phyloP scores from a whole-genome alignment of 1,140 invertebrate species.

The Trichonephila clavipes region DNA sequence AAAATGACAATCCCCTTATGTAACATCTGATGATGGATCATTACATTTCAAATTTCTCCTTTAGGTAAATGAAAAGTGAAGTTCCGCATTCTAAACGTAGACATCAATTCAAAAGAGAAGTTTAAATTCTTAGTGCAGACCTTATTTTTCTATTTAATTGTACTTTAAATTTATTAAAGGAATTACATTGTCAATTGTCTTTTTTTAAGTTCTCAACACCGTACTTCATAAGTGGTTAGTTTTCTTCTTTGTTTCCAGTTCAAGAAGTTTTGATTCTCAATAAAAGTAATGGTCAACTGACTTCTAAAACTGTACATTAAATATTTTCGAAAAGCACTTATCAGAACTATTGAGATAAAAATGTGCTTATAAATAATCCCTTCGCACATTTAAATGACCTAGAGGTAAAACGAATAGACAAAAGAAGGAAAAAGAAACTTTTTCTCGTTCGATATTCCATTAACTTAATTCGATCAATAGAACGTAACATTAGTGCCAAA shows the following conservation, averaged over 20 bases:
- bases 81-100: too few relatives aligned
- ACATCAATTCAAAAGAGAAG: too few relatives aligned
- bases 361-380: background rate
- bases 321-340: background rate
- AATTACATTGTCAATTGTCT: too few relatives aligned
- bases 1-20: too few relatives aligned
- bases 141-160: too few relatives aligned
- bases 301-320: background rate
- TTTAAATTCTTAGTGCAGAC: too few relatives aligned
- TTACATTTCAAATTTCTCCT: too few relatives aligned
- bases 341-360: background rate
- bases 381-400: background rate
- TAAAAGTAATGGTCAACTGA: too few relatives aligned
- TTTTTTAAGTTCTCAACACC: background rate
- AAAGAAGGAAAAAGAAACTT: background rate
- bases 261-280: background rate
- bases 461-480: constrained; percentile 55
- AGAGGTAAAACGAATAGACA: background rate
- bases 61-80: too few relatives aligned
- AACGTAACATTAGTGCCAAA: constrained; percentile 42
- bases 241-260: background rate
- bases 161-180: too few relatives aligned
- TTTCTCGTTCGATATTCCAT: constrained; percentile 6
- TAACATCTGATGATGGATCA: too few relatives aligned
- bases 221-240: background rate